Evolutionary conservation across 2,797 vertebrate genomes (phyloP).

Genomic region (Sebastes taczanowskii): DNA sequence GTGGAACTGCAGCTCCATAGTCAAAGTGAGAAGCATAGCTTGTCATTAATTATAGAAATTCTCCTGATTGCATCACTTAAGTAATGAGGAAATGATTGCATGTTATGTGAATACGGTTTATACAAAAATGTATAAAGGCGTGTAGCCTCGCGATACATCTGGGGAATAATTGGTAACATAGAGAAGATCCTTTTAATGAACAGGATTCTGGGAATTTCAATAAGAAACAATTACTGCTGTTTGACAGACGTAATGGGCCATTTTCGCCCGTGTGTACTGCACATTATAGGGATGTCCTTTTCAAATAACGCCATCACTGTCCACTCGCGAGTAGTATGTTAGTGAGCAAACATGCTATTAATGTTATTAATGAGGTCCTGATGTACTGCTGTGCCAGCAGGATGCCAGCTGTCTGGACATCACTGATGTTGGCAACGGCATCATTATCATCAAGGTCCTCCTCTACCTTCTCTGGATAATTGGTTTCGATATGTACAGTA

Average conservation of each 20-base stretch:
- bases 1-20: not conserved
- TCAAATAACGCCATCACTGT: constrained; percentile 10
- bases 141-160: constrained; percentile 6
- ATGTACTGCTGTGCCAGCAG: constrained; percentile 60
- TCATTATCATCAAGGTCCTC: constrained; percentile 64
- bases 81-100: constrained; percentile 18
- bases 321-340: constrained; percentile 22
- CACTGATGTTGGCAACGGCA: constrained; percentile 51
- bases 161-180: constrained; percentile 7
- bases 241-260: not conserved
- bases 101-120: not conserved
- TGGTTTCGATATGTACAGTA: constrained; percentile 42
- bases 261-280: not conserved
- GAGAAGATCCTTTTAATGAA: not conserved
- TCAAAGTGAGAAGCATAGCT: constrained; percentile 1
- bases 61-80: constrained; percentile 21
- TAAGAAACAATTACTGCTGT: not conserved
- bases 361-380: constrained; percentile 65
- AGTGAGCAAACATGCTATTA: constrained; percentile 43
- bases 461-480: constrained; percentile 47
- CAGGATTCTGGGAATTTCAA: not conserved
- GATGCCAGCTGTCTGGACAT: constrained; percentile 64
- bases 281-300: not conserved
- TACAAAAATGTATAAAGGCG: not conserved
- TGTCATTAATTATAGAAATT: constrained; percentile 28